phyloP scores from a whole-genome alignment of 1,140 invertebrate species.

The silkworm (Bombyx mori) region ASM3026992v2 NC_085134.1:5675501-5676000 shows the following conservation, averaged over 20 bases:
- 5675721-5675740: too few relatives aligned
- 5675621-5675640: background rate
- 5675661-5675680: background rate
- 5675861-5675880: conserved; percentile 31
- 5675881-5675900: conserved; percentile 9
- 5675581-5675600: background rate
- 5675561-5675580: too few relatives aligned
- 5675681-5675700: too few relatives aligned
- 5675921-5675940: conserved; percentile 18
- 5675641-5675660: background rate
- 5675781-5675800: conserved; percentile 6
- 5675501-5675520: too few relatives aligned
- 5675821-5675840: conserved; percentile 32
- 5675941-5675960: too few relatives aligned
- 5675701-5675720: too few relatives aligned
- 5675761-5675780: conserved; percentile 9
- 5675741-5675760: background rate
- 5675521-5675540: too few relatives aligned
- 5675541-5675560: too few relatives aligned
- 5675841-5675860: conserved; percentile 19
- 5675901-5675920: conserved; percentile 15
- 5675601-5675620: background rate
- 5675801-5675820: conserved; percentile 26
- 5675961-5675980: too few relatives aligned
- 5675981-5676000: too few relatives aligned